Conservation (phyloP, 2,888 invertebrate genomes). For the Panzeria rudis region DNA sequence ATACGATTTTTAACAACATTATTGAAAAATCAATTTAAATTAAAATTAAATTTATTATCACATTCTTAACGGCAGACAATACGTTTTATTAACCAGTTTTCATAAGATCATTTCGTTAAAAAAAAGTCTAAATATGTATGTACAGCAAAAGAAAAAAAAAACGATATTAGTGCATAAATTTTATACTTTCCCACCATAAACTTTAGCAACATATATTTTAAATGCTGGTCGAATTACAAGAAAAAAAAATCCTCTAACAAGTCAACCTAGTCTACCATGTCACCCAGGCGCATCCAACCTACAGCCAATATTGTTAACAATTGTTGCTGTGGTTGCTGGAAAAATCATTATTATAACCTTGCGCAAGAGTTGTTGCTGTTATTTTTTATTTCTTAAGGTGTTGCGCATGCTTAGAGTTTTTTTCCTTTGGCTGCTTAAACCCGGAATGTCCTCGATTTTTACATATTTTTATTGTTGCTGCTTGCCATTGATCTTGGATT, state of each 20-base stretch:
- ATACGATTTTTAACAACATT: conserved; percentile 39
- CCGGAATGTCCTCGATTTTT: conserved; percentile 47
- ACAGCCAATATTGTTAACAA: conserved; percentile 37
- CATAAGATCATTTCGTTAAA: conserved; percentile 18
- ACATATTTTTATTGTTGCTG: conserved; percentile 45
- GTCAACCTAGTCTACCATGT: background rate
- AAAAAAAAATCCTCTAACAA: conserved; percentile 19
- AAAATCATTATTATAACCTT: conserved; percentile 60
- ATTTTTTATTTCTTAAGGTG: conserved; percentile 36
- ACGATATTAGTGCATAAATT: conserved; percentile 60
- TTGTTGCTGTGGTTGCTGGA: conserved; percentile 30
- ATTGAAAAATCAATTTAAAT: conserved; percentile 67
- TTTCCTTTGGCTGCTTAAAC: background rate
- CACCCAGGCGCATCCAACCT: conserved; percentile 16
- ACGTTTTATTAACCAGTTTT: conserved; percentile 43
- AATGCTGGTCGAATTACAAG: conserved; percentile 17
- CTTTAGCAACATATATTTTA: conserved; percentile 44
- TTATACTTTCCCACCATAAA: conserved; percentile 70
- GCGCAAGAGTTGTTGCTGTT: conserved; percentile 46
- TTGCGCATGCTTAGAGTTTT: conserved; percentile 47
- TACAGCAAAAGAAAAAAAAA: background rate
- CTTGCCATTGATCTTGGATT: conserved; percentile 68
- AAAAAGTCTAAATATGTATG: background rate
- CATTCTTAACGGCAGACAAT: conserved; percentile 32
- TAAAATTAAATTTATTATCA: conserved; percentile 69